Conservation (phyloP, 2,113 vertebrate genomes). For the Acanthochromis polyacanthus region DNA sequence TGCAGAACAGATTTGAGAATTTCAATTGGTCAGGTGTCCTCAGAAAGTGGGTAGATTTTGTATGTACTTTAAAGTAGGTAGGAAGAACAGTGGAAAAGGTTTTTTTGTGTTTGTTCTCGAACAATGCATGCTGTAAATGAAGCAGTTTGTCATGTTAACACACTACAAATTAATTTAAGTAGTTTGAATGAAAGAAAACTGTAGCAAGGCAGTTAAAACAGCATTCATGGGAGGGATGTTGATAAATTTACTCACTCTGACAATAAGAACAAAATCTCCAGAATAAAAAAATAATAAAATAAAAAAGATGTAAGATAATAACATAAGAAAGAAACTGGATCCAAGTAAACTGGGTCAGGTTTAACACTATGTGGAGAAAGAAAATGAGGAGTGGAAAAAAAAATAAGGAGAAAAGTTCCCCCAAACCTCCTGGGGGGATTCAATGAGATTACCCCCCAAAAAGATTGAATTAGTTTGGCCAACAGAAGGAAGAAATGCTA, state of each 20-base stretch:
- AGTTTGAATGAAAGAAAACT: too few species aligned
- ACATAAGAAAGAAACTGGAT: constrained; percentile 24
- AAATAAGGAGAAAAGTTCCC: constrained; percentile 36
- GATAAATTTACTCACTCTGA: too few species aligned
- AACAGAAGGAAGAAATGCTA: constrained; percentile 79
- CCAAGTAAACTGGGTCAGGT: constrained; percentile 76
- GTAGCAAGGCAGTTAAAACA: too few species aligned
- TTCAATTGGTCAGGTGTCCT: not conserved
- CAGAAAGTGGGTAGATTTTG: not conserved
- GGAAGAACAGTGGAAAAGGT: not conserved
- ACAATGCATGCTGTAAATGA: too few species aligned
- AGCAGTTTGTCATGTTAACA: too few species aligned
- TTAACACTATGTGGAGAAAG: constrained; percentile 37
- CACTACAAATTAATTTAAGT: too few species aligned
- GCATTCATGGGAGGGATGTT: too few species aligned
- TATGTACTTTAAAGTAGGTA: not conserved
- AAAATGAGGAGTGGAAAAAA: not conserved
- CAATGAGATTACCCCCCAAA: constrained; percentile 79
- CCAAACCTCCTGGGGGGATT: constrained; percentile 66
- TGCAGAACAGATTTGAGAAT: not conserved
- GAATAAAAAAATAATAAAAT: not conserved
- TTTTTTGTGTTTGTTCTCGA: too few species aligned
- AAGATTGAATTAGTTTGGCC: constrained; percentile 84
- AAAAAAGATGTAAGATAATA: not conserved
- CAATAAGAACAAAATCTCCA: not conserved